Conservation (phyloP, 2,888 invertebrate genomes). For the Thymelicus sylvestris region DNA sequence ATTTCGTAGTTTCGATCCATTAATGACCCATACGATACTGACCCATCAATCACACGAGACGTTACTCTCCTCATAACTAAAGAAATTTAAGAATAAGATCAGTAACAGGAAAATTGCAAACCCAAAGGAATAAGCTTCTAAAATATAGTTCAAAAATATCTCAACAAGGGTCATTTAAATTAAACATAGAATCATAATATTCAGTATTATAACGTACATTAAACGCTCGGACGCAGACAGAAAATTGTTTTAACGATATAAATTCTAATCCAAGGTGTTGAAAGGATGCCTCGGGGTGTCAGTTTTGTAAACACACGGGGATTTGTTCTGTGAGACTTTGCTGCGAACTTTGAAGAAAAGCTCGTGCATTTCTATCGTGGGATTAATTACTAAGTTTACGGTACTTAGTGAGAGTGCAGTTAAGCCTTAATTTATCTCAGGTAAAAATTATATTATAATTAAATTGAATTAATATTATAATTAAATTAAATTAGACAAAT, state of each 20-base stretch:
- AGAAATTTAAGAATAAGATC: background rate
- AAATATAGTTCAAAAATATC: background rate
- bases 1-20: too few relatives aligned
- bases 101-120: background rate
- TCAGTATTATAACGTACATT: constrained; percentile 19
- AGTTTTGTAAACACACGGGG: constrained; percentile 26
- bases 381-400: too few relatives aligned
- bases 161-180: constrained; percentile 17
- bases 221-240: constrained; percentile 14
- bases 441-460: too few relatives aligned
- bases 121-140: background rate
- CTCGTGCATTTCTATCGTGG: too few relatives aligned
- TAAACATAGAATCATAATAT: constrained; percentile 16
- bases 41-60: too few relatives aligned
- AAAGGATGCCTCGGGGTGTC: constrained; percentile 33
- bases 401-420: too few relatives aligned
- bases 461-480: too few relatives aligned
- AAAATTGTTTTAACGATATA: constrained; percentile 17
- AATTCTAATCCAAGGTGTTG: constrained; percentile 34
- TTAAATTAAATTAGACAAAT: too few relatives aligned
- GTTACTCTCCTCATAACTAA: too few relatives aligned
- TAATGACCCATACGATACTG: too few relatives aligned
- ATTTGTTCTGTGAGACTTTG: background rate
- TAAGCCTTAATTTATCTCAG: too few relatives aligned
- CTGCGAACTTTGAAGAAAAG: background rate